Evolutionary conservation across 2,797 vertebrate genomes (phyloP), one percentile per base, ranked within the genome.

Genomic region (Pangasius sanitwongsei): DNA sequence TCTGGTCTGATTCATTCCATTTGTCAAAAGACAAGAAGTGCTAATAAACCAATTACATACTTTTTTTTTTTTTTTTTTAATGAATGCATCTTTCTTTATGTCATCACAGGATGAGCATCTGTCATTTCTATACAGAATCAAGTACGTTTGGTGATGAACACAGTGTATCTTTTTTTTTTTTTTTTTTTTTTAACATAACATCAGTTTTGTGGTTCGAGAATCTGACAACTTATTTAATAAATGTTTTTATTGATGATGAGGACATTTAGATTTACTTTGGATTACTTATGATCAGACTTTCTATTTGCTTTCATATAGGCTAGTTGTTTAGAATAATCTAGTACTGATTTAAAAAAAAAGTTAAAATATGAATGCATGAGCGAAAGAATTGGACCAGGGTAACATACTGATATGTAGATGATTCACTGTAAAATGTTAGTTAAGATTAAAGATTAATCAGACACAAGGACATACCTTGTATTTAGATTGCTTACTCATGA

Each of bases 21-120:
- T 96, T 97, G 95, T 97, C 95, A 96, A 95, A 96, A 96, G 96
- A 96, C 96, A 96, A 97, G 96, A 97, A 97, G 96, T 95, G 96
- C 96, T 96, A 97, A 97, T 97, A 97, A 97, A 97, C 88, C 87
- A 86, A 55, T 88, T 87, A 87, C 86, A 82, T 6, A 25, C 16
- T 53, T 69, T 67, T 87, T 87, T 55, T 88, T 31, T 37, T 37
- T 88, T 16, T 82, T 75, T 78, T 86, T 87, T 53, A 48, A 59
- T 92, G 59, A 88, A 83, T 89, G 63, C 61, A 82, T 88, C 34
- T 28, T 78, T 90, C 59, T 69, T 88, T 85, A 48, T 59, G 31
- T 83, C 2, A 9, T 48, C 31, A 34, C 59, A 75, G 50, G 25
- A 48, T 20, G 18, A 34, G 41, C 15, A 28, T 20, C 15, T 61